Evolutionary conservation across 2,888 invertebrate genomes (phyloP).

Genomic region (Zygothrica quintamaculata): DNA sequence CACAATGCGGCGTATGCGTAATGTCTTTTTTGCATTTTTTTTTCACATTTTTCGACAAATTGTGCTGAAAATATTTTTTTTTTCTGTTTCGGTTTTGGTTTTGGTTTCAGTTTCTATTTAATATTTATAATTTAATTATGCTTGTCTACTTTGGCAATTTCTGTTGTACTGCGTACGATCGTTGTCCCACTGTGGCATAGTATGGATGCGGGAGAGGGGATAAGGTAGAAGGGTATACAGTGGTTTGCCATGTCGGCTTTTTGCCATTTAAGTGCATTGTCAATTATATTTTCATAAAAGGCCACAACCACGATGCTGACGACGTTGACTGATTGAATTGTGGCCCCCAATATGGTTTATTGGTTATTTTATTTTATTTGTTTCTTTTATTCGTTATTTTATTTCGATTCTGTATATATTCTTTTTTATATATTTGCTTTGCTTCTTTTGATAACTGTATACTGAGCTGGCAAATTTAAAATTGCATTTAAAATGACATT

Average conservation of each 20-base stretch:
- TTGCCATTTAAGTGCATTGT: slow-evolving; percentile 49
- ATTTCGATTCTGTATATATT: not conserved
- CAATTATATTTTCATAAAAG: slow-evolving; percentile 49
- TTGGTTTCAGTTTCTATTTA: slow-evolving; percentile 30
- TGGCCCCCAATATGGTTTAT: slow-evolving; percentile 36
- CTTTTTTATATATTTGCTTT: not conserved
- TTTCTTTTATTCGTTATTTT: too few relatives aligned
- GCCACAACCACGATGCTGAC: slow-evolving; percentile 30
- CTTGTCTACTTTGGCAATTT: slow-evolving; percentile 32
- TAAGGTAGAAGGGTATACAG: slow-evolving; percentile 4
- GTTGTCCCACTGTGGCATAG: not conserved
- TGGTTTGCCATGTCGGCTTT: slow-evolving; percentile 28
- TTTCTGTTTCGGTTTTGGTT: slow-evolving; percentile 24
- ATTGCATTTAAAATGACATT: slow-evolving; percentile 66
- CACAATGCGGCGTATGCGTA: slow-evolving; percentile 59
- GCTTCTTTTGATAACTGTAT: slow-evolving; percentile 20
- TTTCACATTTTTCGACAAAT: slow-evolving; percentile 26
- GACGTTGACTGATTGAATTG: slow-evolving; percentile 62
- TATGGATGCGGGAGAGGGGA: not conserved
- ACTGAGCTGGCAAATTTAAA: slow-evolving; percentile 47
- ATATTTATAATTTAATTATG: slow-evolving; percentile 64
- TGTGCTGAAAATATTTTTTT: slow-evolving; percentile 36
- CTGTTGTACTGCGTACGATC: not conserved
- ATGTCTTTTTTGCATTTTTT: slow-evolving; percentile 29
- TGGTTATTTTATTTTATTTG: slow-evolving; percentile 8